A percentile compares a stretch with the other conserved stretches of the same genome.
Evolutionary conservation across 2,888 invertebrate species (phyloP).

Genomic region (Arrhopalites spinosus): DNA sequence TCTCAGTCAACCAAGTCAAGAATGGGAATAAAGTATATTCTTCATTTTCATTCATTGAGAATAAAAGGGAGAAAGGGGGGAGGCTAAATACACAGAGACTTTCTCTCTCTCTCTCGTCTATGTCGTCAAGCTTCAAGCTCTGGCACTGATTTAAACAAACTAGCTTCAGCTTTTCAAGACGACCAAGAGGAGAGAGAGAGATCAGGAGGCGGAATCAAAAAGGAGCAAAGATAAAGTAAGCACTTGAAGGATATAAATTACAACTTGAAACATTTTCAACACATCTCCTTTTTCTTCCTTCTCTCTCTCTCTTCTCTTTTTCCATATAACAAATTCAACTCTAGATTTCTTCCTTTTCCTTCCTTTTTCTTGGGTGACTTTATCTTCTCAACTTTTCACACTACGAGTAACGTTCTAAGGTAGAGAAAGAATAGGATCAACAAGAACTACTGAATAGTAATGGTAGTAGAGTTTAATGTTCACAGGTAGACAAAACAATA

Average conservation of each 20-base stretch:
- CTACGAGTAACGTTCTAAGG: too few species aligned
- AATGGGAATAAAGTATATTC: too few species aligned
- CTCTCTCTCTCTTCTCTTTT: background rate
- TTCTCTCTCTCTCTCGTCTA: background rate
- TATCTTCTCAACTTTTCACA: too few species aligned
- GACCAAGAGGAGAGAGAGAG: background rate
- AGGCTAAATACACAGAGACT: background rate
- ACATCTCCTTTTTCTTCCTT: background rate
- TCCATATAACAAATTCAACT: background rate
- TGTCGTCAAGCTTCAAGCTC: background rate
- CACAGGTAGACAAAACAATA: too few species aligned
- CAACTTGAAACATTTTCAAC: conserved; percentile 14
- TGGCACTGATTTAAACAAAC: background rate
- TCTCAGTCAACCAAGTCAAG: too few species aligned
- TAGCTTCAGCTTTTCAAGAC: too few species aligned
- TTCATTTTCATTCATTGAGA: too few species aligned
- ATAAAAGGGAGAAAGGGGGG: background rate
- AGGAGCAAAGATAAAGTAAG: conserved; percentile 3
- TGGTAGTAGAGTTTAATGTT: too few species aligned
- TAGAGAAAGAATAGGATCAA: too few species aligned
- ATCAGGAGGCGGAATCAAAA: background rate
- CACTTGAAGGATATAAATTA: conserved; percentile 17
- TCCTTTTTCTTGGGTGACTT: too few species aligned
- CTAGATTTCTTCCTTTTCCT: too few species aligned
- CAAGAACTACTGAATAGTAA: too few species aligned